phyloP scores from a whole-genome alignment of 2,888 invertebrate species.

The Stenurella melanura region DNA sequence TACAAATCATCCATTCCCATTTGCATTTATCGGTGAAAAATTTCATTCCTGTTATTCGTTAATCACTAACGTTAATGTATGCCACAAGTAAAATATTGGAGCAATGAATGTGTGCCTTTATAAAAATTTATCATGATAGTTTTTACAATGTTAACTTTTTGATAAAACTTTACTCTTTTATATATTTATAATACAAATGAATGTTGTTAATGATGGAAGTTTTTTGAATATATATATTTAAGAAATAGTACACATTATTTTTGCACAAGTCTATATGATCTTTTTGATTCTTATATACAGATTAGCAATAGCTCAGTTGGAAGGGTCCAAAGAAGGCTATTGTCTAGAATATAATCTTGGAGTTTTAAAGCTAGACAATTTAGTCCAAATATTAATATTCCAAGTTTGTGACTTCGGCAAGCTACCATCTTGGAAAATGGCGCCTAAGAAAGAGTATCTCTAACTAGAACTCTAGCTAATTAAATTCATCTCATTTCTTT shows the following conservation, averaged over 20 bases:
- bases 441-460: too few species aligned
- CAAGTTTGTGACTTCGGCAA: too few species aligned
- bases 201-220: slow-evolving; percentile 33
- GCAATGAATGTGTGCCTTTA: slow-evolving; percentile 49
- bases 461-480: too few species aligned
- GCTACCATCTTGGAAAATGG: too few species aligned
- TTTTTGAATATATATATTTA: slow-evolving; percentile 32
- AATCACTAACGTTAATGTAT: slow-evolving; percentile 17
- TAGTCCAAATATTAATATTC: too few species aligned
- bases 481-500: too few species aligned
- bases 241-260: slow-evolving; percentile 17
- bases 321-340: too few species aligned
- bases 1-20: slow-evolving; percentile 45
- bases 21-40: slow-evolving; percentile 48
- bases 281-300: slow-evolving; percentile 1
- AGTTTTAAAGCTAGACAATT: too few species aligned
- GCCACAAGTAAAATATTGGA: slow-evolving; percentile 16
- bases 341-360: too few species aligned
- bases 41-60: slow-evolving; percentile 36
- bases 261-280: neutral
- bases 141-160: slow-evolving; percentile 47
- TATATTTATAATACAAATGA: slow-evolving; percentile 37
- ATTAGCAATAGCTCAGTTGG: neutral
- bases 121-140: slow-evolving; percentile 32
- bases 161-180: slow-evolving; percentile 45